Evolutionary conservation across 1,140 invertebrate species (phyloP), one percentile per base, ranked within the genome.

Genomic region (Hylaeus volcanicus): DNA sequence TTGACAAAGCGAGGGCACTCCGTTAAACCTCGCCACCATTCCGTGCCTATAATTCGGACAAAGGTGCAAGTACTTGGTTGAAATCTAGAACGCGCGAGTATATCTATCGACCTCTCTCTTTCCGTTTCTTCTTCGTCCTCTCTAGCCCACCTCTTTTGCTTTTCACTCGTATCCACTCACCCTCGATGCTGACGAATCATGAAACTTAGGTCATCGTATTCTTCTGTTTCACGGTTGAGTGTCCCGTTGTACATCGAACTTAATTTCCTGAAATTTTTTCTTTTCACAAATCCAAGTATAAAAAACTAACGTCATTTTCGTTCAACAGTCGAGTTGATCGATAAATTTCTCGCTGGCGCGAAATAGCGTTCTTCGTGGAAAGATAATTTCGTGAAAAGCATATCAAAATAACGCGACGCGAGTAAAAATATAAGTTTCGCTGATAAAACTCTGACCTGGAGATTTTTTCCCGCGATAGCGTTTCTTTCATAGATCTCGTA

Each of bases 51-150:
- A 81, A 84, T 73, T 85, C 60, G 78, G n/a, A 37, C 73, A 70
- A 76, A 48, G 68, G 37, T 26, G 61, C 68, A 69, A 63, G 55
- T 60, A 69, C 77, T 81, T 76, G 72, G 56, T 68, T 41, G 70
- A 58, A 77, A 84, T 84, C 69, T 77, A 51, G 73, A 85, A 74
- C 84, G 53, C 58, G 68, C 63, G 60, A 58, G 69, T 64, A 74
- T 70, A 74, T n/a, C 78, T 78, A 85, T 86, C 26, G 84, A 86
- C 77, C 79, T 85, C 70, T 73, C 74, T 51, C 75, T 71, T 41
- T 43, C 37, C 9, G 1, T 45, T 11, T 45, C 26, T 15, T 12
- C n/a, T 12, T 1, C 1, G 37, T n/a, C 45, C 15, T 12, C 41
- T 15, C 48, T 56, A 41, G 41, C 74, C 71, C 65, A 45, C 37